Evolutionary conservation across 2,113 vertebrate species (phyloP), one percentile per base, ranked within the genome.

Genomic region (Salvator merianae): DNA sequence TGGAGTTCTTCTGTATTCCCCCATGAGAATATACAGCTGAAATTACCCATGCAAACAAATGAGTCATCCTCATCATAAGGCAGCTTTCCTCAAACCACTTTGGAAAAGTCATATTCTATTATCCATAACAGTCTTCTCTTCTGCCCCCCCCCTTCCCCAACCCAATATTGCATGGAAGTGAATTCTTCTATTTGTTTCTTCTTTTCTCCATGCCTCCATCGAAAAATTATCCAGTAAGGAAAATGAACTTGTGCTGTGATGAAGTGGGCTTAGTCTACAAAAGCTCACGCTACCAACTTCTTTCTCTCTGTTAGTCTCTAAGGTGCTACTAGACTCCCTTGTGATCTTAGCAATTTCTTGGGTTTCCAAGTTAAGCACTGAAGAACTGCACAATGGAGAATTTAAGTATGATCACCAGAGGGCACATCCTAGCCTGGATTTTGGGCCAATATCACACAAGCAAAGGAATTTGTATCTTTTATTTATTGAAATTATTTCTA

Each of bases 61-160:
- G 88, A 94, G 77, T 79, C 77, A 86, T 79, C 89, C 80, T 81
- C 78, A 84, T 77, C 88, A 72, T 30, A 91, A 92, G 88, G 86
- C 74, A 89, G 72, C 82, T 88, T 85, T 91, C 91, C 1, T 84
- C 3, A 90, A 85, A 91, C 78, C 74, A 84, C 90, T 91, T 79
- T 70, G 84, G 91, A 85, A 90, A 93, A 83, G 50, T 85, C 87
- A 84, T 43, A n/a, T 84, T 84, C 12, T 53, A 62, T 79, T 63
- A 62, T 78, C 32, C 69, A 73, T 81, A 74, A 87, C 88, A 91
- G 86, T 76, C 74, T 92, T 78, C 86, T 88, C 89, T 81, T 79
- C 88, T 7, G 7, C 53, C 9, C 2, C 7, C n/a, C 7, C 2
- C 9, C 30, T 2, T 53, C n/a, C 43, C 14, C 34, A 4, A 13